Conservation (phyloP, 2,113 vertebrate species). For the Phylloscopus whistleri region DNA sequence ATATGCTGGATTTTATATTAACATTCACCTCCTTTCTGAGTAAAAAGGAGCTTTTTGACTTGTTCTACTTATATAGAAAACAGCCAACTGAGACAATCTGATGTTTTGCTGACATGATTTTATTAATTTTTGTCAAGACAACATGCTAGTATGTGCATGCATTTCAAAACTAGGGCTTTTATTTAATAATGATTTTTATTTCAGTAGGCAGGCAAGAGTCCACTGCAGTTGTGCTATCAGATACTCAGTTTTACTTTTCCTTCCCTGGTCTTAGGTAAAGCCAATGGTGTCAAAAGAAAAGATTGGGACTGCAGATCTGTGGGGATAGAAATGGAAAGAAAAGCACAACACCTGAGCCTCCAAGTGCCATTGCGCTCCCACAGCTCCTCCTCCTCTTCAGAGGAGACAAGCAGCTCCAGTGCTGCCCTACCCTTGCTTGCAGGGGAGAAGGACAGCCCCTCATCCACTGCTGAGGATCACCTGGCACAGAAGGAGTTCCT, state of each 20-base stretch:
- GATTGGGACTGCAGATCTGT: slow-evolving; percentile 81
- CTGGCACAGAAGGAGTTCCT: slow-evolving; percentile 70
- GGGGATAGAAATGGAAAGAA: slow-evolving; percentile 82
- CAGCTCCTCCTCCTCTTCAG: slow-evolving; percentile 92
- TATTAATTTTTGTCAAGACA: background rate
- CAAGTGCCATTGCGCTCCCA: slow-evolving; percentile 90
- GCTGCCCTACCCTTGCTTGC: slow-evolving; percentile 90
- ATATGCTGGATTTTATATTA: background rate
- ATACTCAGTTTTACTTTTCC: background rate
- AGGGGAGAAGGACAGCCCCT: slow-evolving; percentile 87
- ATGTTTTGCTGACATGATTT: background rate
- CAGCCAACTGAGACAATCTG: background rate
- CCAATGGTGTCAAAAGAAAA: slow-evolving; percentile 77
- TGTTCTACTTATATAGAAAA: background rate
- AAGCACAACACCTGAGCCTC: slow-evolving; percentile 85
- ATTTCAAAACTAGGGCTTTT: background rate
- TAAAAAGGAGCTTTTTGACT: background rate
- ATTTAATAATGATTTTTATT: background rate
- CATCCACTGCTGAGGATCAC: slow-evolving; percentile 80
- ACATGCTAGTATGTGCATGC: background rate
- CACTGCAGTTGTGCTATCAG: background rate
- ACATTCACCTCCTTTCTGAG: background rate
- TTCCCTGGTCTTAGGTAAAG: slow-evolving; percentile 71
- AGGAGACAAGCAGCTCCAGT: slow-evolving; percentile 92
- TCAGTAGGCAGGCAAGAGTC: background rate